These are phyloP conservation scores for Pangasius djambal DNA, from an alignment of 2,797 vertebrate genomes.

Conservation along the genomic window DNA sequence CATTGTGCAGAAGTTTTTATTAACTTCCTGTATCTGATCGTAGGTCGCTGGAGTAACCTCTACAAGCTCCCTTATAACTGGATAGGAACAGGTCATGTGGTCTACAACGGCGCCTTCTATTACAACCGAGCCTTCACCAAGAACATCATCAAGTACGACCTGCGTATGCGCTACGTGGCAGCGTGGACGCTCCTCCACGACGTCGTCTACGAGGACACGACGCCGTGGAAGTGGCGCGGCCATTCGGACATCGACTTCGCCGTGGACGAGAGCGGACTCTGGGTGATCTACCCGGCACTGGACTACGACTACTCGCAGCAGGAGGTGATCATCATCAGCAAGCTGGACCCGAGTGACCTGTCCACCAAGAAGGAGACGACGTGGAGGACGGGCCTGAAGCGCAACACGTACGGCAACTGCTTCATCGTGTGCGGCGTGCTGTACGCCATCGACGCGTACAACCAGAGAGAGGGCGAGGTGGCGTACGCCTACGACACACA, in stretches of 20 bases:
- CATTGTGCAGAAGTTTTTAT: not conserved
- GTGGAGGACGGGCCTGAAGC: constrained; percentile 88
- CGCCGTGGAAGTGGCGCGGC: constrained; percentile 96
- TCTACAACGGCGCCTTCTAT: constrained; percentile 94
- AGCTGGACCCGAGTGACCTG: constrained; percentile 89
- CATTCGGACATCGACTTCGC: constrained; percentile 98
- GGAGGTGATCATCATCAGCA: constrained; percentile 91
- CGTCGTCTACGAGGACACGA: constrained; percentile 91
- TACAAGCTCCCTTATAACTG: constrained; percentile 98
- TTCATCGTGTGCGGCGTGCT: constrained; percentile 96
- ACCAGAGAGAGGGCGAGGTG: constrained; percentile 88
- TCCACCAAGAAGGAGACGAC: constrained; percentile 90
- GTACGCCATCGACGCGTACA: constrained; percentile 90
- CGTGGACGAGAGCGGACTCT: constrained; percentile 93
- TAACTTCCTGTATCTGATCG: constrained; percentile 16
- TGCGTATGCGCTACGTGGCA: constrained; percentile 90
- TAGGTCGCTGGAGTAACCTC: constrained; percentile 97
- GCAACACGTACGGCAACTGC: constrained; percentile 93
- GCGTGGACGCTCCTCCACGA: constrained; percentile 92
- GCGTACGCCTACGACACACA: constrained; percentile 95
- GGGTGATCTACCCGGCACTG: constrained; percentile 92
- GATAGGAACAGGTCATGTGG: constrained; percentile 96
- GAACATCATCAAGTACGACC: constrained; percentile 97
- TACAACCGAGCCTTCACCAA: constrained; percentile 98
- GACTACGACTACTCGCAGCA: constrained; percentile 89